Base-by-base conservation (phyloP, 2,888 invertebrate genomes). In the Andrena trimmerana region DNA sequence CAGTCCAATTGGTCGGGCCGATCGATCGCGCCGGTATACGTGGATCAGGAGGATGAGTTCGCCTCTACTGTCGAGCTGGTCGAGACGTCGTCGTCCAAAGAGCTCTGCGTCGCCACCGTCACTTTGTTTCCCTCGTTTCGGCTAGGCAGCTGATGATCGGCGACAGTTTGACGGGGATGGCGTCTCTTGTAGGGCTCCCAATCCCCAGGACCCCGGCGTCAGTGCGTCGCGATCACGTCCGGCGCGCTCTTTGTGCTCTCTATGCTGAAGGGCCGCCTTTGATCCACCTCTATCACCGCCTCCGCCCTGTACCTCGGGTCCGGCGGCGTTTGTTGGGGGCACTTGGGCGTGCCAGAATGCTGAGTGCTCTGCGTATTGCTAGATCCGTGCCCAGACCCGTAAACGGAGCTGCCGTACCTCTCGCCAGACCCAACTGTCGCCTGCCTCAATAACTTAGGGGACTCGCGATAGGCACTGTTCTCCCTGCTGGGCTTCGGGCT, bases 171-270 rank as follows among this genome's bases (percentile, higher is more conserved):
- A 93, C 95, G 95, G 91, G 96, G 95, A 93, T 95, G 94, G 88
- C 95, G 94, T 90, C 95, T 93, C 90, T 94, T 95, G 93, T 95
- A 95, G 79, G 95, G 95, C 92, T 96, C 95, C 95, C 96, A 95
- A 93, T 95, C 95, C 91, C 93, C 93, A 88, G 80, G 84, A 79
- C 90, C 91, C 94, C 94, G 94, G 90, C 96, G 96, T 97, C 96
- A 97, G 96, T 97, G 97, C 83, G 96, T 97, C 91, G 98, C 98
- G 92, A 98, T 97, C 91, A 98, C 98, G 94, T 98, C 98, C 67
- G 98, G 98, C 1, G 98, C 98, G 76, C 98, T 98, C 91, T 98
- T 97, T 78, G 97, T 97, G 76, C 98, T 97, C 93, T 98, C 97
- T 78, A 96, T 96, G 94, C 97, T 97, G 94, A 97, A 97, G 63